Percentiles rank a stretch among this genome's conserved stretches.
Evolutionary conservation across 2,888 invertebrate species (phyloP).

Genomic region (Lycaena phlaeas): DNA sequence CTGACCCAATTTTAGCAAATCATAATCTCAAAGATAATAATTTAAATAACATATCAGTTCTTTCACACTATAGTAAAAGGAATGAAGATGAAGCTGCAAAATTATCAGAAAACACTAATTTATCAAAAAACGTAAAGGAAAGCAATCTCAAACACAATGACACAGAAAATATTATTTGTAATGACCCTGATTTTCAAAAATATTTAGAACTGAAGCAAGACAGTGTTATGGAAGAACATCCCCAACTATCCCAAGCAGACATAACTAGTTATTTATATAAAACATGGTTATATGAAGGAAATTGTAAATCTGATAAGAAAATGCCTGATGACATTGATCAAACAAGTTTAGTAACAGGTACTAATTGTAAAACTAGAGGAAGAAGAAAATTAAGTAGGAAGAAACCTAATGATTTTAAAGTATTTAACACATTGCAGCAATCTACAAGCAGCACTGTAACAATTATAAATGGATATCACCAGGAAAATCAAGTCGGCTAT

Average conservation of each 20-base stretch:
- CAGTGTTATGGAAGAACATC: slow-evolving; percentile 1
- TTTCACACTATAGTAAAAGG: too few species aligned
- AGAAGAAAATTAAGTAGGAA: not conserved
- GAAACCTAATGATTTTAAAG: not conserved
- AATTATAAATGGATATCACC: not conserved
- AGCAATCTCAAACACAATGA: too few species aligned
- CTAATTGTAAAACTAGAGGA: slow-evolving; percentile 18
- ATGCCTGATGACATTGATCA: not conserved
- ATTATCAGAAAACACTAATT: not conserved
- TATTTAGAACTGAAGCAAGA: slow-evolving; percentile 7
- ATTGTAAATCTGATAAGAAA: slow-evolving; percentile 37
- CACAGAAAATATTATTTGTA: not conserved
- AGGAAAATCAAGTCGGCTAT: not conserved
- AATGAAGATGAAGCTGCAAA: too few species aligned
- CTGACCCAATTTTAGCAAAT: too few species aligned
- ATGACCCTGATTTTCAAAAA: not conserved
- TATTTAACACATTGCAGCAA: not conserved
- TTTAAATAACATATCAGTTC: too few species aligned
- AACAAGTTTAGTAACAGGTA: not conserved
- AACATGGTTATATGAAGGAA: slow-evolving; percentile 47
- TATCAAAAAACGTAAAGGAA: not conserved
- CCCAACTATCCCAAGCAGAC: not conserved
- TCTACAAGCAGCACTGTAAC: not conserved
- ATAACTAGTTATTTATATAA: slow-evolving; percentile 4
- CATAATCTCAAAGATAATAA: too few species aligned